Percentiles rank a stretch among this genome's conserved stretches.
Conservation (phyloP, 2,113 vertebrate genomes). For the Brachirus orientalis region DNA sequence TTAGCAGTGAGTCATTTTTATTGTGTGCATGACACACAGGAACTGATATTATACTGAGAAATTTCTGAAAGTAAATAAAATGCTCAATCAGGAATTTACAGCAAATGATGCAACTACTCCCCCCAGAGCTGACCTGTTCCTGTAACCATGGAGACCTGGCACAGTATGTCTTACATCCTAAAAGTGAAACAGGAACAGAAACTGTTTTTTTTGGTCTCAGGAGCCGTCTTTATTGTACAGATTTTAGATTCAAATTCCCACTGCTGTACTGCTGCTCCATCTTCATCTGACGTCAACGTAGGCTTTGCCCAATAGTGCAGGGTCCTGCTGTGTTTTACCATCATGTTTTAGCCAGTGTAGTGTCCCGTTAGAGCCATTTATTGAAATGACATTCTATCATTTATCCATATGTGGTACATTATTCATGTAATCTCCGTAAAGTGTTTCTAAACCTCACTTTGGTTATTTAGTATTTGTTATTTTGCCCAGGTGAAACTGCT, state of each 20-base stretch:
- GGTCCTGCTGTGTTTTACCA: neutral
- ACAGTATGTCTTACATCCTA: neutral
- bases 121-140: neutral
- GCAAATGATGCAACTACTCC: constrained; percentile 3
- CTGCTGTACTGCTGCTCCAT: too few species aligned
- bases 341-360: neutral
- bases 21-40: too few species aligned
- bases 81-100: neutral
- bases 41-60: too few species aligned
- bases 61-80: neutral
- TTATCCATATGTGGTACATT: neutral
- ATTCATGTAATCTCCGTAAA: neutral
- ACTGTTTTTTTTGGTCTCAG: neutral
- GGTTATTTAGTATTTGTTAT: too few species aligned
- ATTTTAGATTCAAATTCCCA: too few species aligned
- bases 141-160: neutral
- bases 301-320: neutral
- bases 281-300: neutral
- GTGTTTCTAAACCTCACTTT: fast-evolving
- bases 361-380: neutral
- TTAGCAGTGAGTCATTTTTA: too few species aligned
- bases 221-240: neutral
- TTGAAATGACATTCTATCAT: neutral
- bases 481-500: neutral
- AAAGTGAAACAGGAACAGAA: constrained; percentile 11